Percentiles rank a stretch among this genome's conserved stretches.
These are phyloP conservation scores for Anagrus nilaparvatae DNA, from an alignment of 1,140 invertebrate species.

Conservation along the genomic window DNA sequence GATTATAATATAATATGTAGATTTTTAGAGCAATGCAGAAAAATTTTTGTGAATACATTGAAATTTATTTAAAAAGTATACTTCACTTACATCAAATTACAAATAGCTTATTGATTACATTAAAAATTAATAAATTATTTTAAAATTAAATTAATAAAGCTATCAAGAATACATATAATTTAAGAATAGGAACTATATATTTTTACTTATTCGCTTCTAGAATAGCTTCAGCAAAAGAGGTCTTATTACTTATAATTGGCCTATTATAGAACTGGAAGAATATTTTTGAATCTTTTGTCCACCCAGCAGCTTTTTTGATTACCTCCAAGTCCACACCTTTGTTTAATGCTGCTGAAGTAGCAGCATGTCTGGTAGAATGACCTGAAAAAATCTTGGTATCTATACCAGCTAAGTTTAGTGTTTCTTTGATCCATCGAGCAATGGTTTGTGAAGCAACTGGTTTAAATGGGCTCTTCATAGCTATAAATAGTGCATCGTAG, in stretches of 20 bases:
- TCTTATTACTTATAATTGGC: constrained; percentile 3
- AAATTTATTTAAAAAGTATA: too few species aligned
- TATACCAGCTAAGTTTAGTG: constrained; percentile 4
- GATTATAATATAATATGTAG: too few species aligned
- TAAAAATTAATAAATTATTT: too few species aligned
- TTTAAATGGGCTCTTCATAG: constrained; percentile 10
- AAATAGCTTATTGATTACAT: too few species aligned
- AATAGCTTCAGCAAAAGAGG: constrained; percentile 1
- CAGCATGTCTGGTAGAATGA: constrained; percentile 8
- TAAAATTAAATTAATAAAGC: too few species aligned
- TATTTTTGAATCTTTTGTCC: constrained; percentile 9
- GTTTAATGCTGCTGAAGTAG: constrained; percentile 18
- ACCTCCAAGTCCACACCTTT: constrained; percentile 16
- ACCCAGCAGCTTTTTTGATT: constrained; percentile 22
- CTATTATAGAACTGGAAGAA: constrained; percentile 9
- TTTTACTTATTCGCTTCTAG: too few species aligned
- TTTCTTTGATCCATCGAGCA: constrained; percentile 19
- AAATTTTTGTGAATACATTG: too few species aligned
- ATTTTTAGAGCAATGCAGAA: too few species aligned
- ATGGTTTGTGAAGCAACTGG: constrained; percentile 19
- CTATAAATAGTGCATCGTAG: constrained; percentile 10
- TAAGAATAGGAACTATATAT: too few species aligned
- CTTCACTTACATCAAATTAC: too few species aligned
- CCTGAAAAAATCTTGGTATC: constrained; percentile 3
- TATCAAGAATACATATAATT: too few species aligned